Conservation (phyloP, 2,888 invertebrate species). For the Pristionchus maxplancki region DNA sequence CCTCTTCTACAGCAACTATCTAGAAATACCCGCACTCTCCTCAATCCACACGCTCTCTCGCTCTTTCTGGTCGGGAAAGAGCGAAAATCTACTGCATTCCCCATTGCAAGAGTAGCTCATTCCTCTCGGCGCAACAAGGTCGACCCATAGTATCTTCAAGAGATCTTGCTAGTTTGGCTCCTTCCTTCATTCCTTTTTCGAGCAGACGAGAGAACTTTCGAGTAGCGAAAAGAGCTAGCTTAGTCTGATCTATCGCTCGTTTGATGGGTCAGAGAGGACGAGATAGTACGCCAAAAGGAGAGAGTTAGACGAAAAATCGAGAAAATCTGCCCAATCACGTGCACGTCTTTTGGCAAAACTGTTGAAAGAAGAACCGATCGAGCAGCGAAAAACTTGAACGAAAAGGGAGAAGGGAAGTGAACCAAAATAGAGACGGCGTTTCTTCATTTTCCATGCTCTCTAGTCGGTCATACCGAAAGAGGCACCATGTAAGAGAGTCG, state of each 20-base stretch:
- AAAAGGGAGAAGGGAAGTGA: not conserved
- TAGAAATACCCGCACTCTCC: not conserved
- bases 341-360: not conserved
- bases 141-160: not conserved
- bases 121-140: not conserved
- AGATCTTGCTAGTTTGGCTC: constrained; percentile 8
- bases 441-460: not conserved
- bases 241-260: too few relatives aligned
- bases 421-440: constrained; percentile 25
- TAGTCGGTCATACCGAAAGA: not conserved
- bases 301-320: not conserved
- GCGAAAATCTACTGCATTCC: not conserved
- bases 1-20: not conserved
- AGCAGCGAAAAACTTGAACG: constrained; percentile 29
- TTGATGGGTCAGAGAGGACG: not conserved
- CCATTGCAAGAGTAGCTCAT: constrained; percentile 5
- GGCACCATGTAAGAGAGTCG: not conserved
- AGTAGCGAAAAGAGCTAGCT: too few relatives aligned
- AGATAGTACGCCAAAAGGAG: not conserved
- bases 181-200: too few relatives aligned
- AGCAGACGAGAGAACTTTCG: too few relatives aligned
- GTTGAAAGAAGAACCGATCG: not conserved
- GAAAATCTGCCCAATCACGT: not conserved
- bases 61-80: not conserved
- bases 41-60: not conserved